These are phyloP conservation scores for Pitangus sulphuratus DNA, from an alignment of 2,797 vertebrate genomes.

Conservation along the genomic window DNA sequence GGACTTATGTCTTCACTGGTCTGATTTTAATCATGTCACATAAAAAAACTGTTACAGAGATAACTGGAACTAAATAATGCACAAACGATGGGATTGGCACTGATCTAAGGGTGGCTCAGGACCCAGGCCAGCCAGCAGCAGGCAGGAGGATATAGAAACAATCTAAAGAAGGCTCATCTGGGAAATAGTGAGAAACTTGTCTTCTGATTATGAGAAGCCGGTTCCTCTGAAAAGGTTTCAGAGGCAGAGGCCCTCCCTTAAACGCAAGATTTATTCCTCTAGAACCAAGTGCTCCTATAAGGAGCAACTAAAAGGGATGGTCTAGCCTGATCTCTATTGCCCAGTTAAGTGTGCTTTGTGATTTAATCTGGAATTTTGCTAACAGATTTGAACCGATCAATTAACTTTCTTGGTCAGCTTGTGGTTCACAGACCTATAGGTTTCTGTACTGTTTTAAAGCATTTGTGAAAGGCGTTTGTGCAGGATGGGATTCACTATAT, in stretches of 20 bases:
- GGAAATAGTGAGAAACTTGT: not conserved
- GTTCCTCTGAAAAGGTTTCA: not conserved
- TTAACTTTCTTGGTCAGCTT: not conserved
- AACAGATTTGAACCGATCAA: fast-evolving
- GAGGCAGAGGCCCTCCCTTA: not conserved
- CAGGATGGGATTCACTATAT: not conserved
- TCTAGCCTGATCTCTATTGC: not conserved
- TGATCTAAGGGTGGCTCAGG: not conserved
- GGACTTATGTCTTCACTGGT: not conserved
- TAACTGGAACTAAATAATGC: not conserved
- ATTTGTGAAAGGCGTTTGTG: not conserved
- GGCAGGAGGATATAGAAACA: not conserved
- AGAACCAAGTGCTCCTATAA: not conserved
- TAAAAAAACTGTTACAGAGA: not conserved
- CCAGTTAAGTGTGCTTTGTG: not conserved
- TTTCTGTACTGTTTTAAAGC: not conserved
- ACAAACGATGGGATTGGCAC: not conserved
- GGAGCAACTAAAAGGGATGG: not conserved
- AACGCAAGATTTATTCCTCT: not conserved
- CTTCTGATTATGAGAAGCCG: not conserved
- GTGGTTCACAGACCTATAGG: not conserved
- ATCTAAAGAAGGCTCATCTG: not conserved
- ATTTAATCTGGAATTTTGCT: not conserved
- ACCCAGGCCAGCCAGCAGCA: not conserved
- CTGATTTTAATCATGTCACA: not conserved